A percentile compares a stretch with the other conserved stretches of the same genome.
Conservation (phyloP, 2,113 vertebrate genomes). For the Ochotona princeps region DNA sequence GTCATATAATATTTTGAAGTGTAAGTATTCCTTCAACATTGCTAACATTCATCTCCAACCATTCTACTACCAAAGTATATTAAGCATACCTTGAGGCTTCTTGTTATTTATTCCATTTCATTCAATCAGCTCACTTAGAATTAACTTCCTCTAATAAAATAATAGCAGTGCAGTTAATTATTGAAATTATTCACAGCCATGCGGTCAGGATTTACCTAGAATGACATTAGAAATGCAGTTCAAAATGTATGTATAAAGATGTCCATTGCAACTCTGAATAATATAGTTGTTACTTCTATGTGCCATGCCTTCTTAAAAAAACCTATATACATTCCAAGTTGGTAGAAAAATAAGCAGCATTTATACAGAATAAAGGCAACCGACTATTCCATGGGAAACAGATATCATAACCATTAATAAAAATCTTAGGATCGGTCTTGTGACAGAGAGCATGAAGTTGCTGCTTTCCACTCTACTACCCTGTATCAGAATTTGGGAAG, state of each 20-base stretch:
- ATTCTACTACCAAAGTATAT: background rate
- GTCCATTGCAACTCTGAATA: conserved; percentile 9
- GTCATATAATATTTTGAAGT: background rate
- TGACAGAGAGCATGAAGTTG: too few relatives aligned
- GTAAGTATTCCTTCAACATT: background rate
- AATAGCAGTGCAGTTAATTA: background rate
- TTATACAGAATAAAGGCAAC: background rate
- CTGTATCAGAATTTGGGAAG: too few relatives aligned
- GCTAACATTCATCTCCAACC: background rate
- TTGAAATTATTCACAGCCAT: background rate
- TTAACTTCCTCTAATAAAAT: background rate
- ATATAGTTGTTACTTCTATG: background rate
- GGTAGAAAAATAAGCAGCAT: background rate
- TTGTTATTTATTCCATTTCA: background rate
- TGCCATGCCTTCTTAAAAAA: conserved; percentile 29
- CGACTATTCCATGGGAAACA: conserved; percentile 6
- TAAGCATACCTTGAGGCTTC: background rate
- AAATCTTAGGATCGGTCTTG: background rate
- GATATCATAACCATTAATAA: conserved; percentile 1
- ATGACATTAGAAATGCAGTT: background rate
- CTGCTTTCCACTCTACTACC: too few relatives aligned
- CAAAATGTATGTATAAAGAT: background rate
- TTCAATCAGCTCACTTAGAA: background rate
- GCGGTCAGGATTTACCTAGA: background rate
- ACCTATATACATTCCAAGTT: background rate